Conservation (phyloP, 2,113 vertebrate genomes). For the Trichechus manatus region DNA sequence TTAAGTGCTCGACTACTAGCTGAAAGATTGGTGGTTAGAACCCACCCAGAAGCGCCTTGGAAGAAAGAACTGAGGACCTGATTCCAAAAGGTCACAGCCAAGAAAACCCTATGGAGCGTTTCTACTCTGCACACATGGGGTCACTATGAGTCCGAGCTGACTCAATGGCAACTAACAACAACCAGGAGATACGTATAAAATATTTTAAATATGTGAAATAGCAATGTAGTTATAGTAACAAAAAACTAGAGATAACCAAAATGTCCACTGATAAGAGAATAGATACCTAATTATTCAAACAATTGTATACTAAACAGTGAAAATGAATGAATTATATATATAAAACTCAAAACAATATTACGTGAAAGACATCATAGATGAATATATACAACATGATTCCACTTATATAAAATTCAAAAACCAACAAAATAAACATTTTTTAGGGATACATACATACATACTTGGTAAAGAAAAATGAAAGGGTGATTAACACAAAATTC, state of each 20-base stretch:
- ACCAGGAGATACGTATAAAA: neutral
- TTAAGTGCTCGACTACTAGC: neutral
- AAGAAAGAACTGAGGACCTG: neutral
- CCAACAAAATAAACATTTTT: neutral
- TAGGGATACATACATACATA: neutral
- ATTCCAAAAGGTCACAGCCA: neutral
- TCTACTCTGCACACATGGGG: neutral
- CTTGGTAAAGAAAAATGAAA: neutral
- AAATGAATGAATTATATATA: slow-evolving; percentile 9
- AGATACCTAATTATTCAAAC: neutral
- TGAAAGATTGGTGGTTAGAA: neutral
- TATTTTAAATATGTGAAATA: neutral
- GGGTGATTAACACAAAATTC: neutral
- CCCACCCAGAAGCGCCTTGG: neutral
- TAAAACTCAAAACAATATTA: neutral
- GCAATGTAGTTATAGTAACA: neutral
- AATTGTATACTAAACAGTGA: neutral
- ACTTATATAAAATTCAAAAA: slow-evolving; percentile 7
- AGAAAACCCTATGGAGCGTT: neutral
- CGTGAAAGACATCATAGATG: neutral
- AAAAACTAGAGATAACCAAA: neutral
- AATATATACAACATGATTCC: neutral
- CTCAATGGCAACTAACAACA: no score
- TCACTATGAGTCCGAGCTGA: neutral
- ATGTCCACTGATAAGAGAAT: neutral